Evolutionary conservation across 92 coral and sea anemone genomes (phyloP).

Genomic region (Meandrina meandrites): DNA sequence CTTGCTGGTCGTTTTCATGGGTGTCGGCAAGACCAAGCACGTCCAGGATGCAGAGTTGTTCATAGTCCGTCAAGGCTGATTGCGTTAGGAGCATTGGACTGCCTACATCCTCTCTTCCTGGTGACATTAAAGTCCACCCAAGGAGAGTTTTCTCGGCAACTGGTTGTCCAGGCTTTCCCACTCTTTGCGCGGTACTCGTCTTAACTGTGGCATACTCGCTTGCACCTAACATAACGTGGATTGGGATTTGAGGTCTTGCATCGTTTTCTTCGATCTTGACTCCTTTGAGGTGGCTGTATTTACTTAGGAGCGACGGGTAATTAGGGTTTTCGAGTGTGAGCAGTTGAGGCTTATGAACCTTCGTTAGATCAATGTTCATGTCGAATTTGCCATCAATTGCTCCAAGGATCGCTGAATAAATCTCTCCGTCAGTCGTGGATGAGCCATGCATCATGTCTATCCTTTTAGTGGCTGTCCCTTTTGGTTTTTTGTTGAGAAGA

Average conservation of each 20-base stretch:
- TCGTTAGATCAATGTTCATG: constrained; percentile 49
- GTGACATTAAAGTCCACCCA: constrained; percentile 56
- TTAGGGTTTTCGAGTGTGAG: constrained; percentile 51
- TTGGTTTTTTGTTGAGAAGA: constrained; percentile 22
- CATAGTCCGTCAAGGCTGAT: constrained; percentile 11
- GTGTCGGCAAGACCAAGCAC: constrained; percentile 40
- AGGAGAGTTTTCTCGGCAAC: constrained; percentile 50
- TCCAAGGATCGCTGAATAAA: constrained; percentile 35
- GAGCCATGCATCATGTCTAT: constrained; percentile 58
- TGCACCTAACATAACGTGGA: constrained; percentile 59
- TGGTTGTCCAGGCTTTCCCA: constrained; percentile 56
- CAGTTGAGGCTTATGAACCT: constrained; percentile 48
- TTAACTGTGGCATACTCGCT: constrained; percentile 45
- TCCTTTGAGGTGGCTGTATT: constrained; percentile 50
- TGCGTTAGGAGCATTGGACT: constrained; percentile 37
- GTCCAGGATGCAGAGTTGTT: constrained; percentile 37
- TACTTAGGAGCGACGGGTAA: constrained; percentile 41
- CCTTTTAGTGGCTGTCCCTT: constrained; percentile 27
- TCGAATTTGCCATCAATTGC: constrained; percentile 26
- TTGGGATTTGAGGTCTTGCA: constrained; percentile 43
- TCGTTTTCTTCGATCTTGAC: constrained; percentile 53
- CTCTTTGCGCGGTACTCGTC: constrained; percentile 24
- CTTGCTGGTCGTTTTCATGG: constrained; percentile 35
- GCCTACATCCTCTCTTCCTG: constrained; percentile 47
- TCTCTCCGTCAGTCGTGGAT: constrained; percentile 35